A percentile compares a stretch with the other conserved stretches of the same genome.
These are phyloP conservation scores for Luidia sarsii DNA, from an alignment of 53 echinoderm and acorn worm genomes.

Conservation along the genomic window DNA sequence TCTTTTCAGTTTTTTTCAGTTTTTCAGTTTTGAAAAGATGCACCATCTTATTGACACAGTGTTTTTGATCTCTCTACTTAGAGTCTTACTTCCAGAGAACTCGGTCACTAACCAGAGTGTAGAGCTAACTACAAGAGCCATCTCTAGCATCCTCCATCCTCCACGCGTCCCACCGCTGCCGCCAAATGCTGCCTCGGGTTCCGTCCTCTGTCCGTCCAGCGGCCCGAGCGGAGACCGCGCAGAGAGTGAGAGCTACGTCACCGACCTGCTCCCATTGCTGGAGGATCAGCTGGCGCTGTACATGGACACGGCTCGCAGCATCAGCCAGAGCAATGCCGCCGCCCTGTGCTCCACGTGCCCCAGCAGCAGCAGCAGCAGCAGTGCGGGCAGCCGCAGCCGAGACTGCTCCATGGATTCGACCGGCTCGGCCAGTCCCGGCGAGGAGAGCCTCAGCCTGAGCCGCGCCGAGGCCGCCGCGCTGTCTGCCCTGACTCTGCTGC, in stretches of 20 bases:
- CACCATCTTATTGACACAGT: too few relatives aligned
- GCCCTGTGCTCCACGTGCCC: slow-evolving; percentile 2
- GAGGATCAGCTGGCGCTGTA: slow-evolving; percentile 68
- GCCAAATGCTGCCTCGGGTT: not conserved
- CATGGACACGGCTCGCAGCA: slow-evolving; percentile 52
- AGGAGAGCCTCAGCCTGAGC: not conserved
- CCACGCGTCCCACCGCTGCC: slow-evolving; percentile 47
- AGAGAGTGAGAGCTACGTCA: slow-evolving; percentile 5
- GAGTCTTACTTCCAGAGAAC: too few relatives aligned
- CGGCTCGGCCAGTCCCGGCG: slow-evolving; percentile 3
- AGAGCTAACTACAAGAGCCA: slow-evolving; percentile 28
- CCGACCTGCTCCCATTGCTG: slow-evolving; percentile 67
- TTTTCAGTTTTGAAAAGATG: too few relatives aligned
- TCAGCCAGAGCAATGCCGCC: slow-evolving; percentile 15
- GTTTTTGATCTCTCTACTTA: too few relatives aligned
- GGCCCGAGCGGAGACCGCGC: not conserved
- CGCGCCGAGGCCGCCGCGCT: slow-evolving; percentile 36
- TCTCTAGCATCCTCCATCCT: slow-evolving; percentile 42
- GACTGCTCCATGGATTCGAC: slow-evolving; percentile 41
- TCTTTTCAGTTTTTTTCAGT: too few relatives aligned
- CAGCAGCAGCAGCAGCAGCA: slow-evolving; percentile 30
- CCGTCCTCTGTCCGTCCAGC: not conserved
- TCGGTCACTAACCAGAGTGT: not conserved
- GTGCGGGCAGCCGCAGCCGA: not conserved
- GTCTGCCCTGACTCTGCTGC: slow-evolving; percentile 21